These are phyloP conservation scores for Chrysina gloriosa DNA, from an alignment of 2,888 invertebrate genomes.

Conservation along the genomic window DNA sequence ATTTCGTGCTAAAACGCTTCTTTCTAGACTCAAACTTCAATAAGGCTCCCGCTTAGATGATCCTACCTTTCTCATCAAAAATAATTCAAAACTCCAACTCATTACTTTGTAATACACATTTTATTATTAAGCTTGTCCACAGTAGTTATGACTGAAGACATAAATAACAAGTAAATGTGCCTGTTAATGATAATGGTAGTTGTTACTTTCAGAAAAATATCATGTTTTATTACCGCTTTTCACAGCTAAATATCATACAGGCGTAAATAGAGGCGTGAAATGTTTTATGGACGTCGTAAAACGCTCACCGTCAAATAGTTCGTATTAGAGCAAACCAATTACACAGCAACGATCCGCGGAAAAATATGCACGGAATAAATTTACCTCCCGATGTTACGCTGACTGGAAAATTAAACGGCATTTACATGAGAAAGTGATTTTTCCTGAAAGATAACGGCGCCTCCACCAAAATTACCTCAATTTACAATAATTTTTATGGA, in stretches of 20 bases:
- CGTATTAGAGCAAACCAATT: neutral
- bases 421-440: too few relatives aligned
- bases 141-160: neutral
- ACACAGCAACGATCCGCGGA: neutral
- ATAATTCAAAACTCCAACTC: too few relatives aligned
- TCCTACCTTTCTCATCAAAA: too few relatives aligned
- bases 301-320: neutral
- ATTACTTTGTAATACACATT: too few relatives aligned
- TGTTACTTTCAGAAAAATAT: conserved; percentile 15
- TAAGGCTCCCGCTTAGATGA: too few relatives aligned
- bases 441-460: too few relatives aligned
- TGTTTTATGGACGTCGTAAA: neutral
- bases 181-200: conserved; percentile 12
- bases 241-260: conserved; percentile 7
- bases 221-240: conserved; percentile 6
- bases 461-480: too few relatives aligned
- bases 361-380: neutral
- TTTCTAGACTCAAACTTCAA: too few relatives aligned
- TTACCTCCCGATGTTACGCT: neutral
- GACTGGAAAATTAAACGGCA: too few relatives aligned
- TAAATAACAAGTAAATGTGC: conserved; percentile 6
- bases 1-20: too few relatives aligned
- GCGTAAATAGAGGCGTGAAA: neutral
- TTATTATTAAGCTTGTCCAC: neutral
- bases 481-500: too few relatives aligned